Evolutionary conservation across 2,888 invertebrate species (phyloP).

Genomic region (Nebria brevicollis): DNA sequence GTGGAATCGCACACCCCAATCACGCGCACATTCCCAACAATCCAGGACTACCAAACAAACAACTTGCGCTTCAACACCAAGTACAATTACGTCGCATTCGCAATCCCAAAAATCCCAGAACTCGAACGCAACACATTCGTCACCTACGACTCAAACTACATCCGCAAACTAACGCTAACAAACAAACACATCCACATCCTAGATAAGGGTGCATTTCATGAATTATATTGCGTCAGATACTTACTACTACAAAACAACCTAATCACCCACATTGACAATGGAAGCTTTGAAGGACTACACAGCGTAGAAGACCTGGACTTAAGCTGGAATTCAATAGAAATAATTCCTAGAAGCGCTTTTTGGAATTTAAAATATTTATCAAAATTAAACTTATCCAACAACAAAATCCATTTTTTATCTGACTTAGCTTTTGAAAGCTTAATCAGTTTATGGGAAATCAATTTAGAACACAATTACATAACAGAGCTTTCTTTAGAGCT

Average conservation of each 20-base stretch:
- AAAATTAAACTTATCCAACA: constrained; percentile 29
- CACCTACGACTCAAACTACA: constrained; percentile 53
- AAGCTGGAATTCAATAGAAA: constrained; percentile 50
- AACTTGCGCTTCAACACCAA: constrained; percentile 52
- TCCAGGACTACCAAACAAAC: constrained; percentile 54
- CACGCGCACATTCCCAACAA: constrained; percentile 52
- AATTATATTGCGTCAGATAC: constrained; percentile 53
- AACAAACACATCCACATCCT: constrained; percentile 52
- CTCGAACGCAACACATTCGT: constrained; percentile 53
- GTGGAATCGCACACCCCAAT: constrained; percentile 21
- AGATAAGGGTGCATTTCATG: constrained; percentile 54
- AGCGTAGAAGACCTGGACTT: constrained; percentile 51
- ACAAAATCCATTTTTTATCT: constrained; percentile 16
- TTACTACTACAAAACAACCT: constrained; percentile 55
- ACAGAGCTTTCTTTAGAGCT: constrained; percentile 45
- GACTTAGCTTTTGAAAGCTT: constrained; percentile 16
- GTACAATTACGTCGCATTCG: constrained; percentile 54
- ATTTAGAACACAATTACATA: constrained; percentile 51
- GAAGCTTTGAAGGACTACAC: constrained; percentile 49
- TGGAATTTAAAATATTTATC: constrained; percentile 14
- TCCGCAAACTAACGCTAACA: constrained; percentile 52
- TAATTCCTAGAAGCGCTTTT: constrained; percentile 23
- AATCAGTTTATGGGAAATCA: constrained; percentile 43
- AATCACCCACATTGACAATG: constrained; percentile 50
- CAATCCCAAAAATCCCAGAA: not conserved